Percentiles rank a stretch among this genome's conserved stretches.
Conservation (phyloP, 2,797 vertebrate species). For the Enteromius treurensis region DNA sequence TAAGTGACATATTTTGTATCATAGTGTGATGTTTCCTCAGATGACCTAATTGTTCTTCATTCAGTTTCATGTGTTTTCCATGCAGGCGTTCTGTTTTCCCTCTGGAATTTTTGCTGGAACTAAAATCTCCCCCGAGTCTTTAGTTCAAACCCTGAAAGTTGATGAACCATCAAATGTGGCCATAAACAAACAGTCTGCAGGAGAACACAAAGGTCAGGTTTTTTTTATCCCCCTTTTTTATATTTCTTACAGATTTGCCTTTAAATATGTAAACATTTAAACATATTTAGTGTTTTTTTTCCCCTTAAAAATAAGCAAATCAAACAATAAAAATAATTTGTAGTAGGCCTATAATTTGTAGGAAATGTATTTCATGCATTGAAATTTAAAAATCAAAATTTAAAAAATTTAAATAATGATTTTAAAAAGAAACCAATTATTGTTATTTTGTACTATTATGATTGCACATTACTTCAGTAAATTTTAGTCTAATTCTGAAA, state of each 20-base stretch:
- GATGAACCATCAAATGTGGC: constrained; percentile 59
- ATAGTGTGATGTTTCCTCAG: neutral
- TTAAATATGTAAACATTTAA: neutral
- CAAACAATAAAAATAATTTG: neutral
- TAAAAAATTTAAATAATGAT: neutral
- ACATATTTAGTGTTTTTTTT: neutral
- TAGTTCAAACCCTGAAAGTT: constrained; percentile 72
- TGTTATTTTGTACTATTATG: neutral
- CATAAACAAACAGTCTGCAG: neutral
- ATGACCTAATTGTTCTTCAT: neutral
- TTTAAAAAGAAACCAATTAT: neutral
- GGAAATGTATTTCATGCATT: neutral
- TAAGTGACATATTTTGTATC: neutral
- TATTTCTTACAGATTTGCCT: neutral
- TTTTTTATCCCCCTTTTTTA: neutral
- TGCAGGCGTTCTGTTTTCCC: constrained; percentile 58
- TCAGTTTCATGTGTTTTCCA: constrained; percentile 4
- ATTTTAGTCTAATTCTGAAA: neutral
- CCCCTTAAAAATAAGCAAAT: neutral
- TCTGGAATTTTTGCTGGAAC: constrained; percentile 73
- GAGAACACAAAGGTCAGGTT: constrained; percentile 42
- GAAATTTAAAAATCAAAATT: neutral
- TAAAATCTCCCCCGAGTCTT: constrained; percentile 69
- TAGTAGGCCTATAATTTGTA: neutral
- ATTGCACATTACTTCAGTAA: neutral